Evolutionary conservation across 2,113 vertebrate species (phyloP), one percentile per base, ranked within the genome.

Genomic region (Leuciscus idus): DNA sequence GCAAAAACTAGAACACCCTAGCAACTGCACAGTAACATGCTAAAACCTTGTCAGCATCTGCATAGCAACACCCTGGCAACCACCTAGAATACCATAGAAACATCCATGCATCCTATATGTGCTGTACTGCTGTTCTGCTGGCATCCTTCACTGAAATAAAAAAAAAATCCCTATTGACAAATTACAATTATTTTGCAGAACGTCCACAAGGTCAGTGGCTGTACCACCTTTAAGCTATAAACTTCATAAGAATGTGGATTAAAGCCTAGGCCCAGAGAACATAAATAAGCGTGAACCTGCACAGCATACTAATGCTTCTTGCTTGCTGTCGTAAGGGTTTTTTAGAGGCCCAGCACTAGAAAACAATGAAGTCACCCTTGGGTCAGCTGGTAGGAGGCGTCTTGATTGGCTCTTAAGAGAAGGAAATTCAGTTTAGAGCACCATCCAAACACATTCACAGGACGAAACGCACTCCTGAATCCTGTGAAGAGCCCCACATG

Each of bases 381-480:
- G 76, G 62, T 81, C 33, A 72, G 50, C 76, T 30, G 10, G 50
- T 86, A 36, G 68, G 48, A 84, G 81, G 66, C 0, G 7, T 73
- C 50, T 55, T 84, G 81, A 84, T 84, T 84, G 33, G 81, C 68
- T 59, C 81, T 84, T 57, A 84, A 73, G 33, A 66, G 36, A 84
- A 59, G 81, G 66, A 84, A 84, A 84, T 73, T 55, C 50, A 73
- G 81, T 84, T 84, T 43, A 83, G 81, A 36, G 50, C 50, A 39
- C 66, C 50, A 43, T 36, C 68, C 66, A 30, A 55, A 33, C 64
- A 15, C 43, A 73, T 21, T 59, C 19, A 59, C 6, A 6, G 30
- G 30, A 73, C 15, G 12, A 19, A 3, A 12, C 4, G 73, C 36
- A 46, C 1, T 55, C 50, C 36, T 84, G 66, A 33, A 57, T 73